These are phyloP conservation scores for Diaperis boleti DNA, from an alignment of 2,888 invertebrate species.

Conservation along the genomic window DNA sequence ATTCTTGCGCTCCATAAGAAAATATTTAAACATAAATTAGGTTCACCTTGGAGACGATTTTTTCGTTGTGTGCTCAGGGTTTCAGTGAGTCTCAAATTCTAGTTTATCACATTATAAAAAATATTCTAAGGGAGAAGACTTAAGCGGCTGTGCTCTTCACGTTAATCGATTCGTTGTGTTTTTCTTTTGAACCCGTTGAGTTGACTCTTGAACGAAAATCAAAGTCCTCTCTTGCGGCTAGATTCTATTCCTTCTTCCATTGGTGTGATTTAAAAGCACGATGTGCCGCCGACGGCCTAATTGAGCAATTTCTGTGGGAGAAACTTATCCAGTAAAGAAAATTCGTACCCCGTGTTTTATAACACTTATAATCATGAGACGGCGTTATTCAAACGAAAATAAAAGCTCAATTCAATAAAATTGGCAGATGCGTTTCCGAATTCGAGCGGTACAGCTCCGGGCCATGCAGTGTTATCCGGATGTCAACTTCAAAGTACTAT, in stretches of 20 bases:
- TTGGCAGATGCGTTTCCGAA: slow-evolving; percentile 28
- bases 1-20: not conserved
- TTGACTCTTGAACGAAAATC: slow-evolving; percentile 6
- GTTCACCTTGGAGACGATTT: not conserved
- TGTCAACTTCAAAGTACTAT: slow-evolving; percentile 37
- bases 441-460: slow-evolving; percentile 39
- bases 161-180: not conserved
- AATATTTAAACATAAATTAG: slow-evolving; percentile 2
- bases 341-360: slow-evolving; percentile 19
- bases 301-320: slow-evolving; percentile 28
- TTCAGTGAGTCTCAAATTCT: not conserved
- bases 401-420: slow-evolving; percentile 17
- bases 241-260: not conserved
- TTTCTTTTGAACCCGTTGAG: not conserved
- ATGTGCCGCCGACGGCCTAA: slow-evolving; percentile 16
- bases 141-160: not conserved
- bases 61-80: slow-evolving; percentile 4
- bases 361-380: slow-evolving; percentile 28
- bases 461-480: slow-evolving; percentile 42
- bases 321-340: slow-evolving; percentile 25
- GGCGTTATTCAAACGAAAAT: slow-evolving; percentile 10
- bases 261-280: slow-evolving; percentile 26
- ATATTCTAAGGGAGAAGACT: not conserved
- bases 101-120: slow-evolving; percentile 9
- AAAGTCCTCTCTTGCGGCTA: slow-evolving; percentile 1